Conservation (phyloP, 2,888 invertebrate genomes). For the Chrysodeixis includens region DNA sequence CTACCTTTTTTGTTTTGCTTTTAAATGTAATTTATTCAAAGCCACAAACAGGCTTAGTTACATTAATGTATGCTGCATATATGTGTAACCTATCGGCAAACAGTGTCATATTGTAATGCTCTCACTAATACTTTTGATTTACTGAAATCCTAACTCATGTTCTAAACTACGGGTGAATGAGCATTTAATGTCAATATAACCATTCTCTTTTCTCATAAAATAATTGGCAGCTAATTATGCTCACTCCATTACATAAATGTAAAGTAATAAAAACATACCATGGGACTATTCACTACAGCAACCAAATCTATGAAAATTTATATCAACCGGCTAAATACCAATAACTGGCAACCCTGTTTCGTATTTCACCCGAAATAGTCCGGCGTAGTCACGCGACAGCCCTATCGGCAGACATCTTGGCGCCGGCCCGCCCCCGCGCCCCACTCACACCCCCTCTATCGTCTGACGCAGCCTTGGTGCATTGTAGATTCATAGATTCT, state of each 20-base stretch:
- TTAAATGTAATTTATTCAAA: neutral
- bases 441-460: conserved; percentile 44
- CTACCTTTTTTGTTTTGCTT: neutral
- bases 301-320: conserved; percentile 50
- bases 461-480: conserved; percentile 64
- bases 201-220: neutral
- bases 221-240: conserved; percentile 12
- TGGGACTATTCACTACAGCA: conserved; percentile 40
- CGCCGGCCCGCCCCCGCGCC: conserved; percentile 60
- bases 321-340: conserved; percentile 52
- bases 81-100: too few species aligned
- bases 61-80: too few species aligned
- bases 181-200: neutral
- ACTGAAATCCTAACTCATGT: neutral
- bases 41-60: too few species aligned
- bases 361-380: conserved; percentile 65
- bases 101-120: too few species aligned
- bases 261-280: conserved; percentile 28
- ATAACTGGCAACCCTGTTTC: conserved; percentile 60
- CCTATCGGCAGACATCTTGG: conserved; percentile 80
- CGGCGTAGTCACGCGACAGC: conserved; percentile 70
- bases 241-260: conserved; percentile 13
- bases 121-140: neutral
- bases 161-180: neutral
- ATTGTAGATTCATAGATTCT: conserved; percentile 63